phyloP scores from a whole-genome alignment of 2,113 vertebrate genomes.

The Dascyllus trimaculatus region DNA sequence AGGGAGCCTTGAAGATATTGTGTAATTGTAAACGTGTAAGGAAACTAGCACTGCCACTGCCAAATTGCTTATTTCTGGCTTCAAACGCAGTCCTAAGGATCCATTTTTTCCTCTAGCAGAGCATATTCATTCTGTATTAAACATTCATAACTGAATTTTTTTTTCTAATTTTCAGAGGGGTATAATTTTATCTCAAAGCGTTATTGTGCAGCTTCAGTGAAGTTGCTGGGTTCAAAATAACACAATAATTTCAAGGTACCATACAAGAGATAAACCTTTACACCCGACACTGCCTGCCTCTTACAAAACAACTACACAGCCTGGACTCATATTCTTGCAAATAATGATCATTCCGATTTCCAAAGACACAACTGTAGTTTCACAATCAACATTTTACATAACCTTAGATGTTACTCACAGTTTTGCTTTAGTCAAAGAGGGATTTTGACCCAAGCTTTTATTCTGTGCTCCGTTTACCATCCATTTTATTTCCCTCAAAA shows the following conservation, averaged over 20 bases:
- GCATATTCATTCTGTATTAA: slow-evolving; percentile 55
- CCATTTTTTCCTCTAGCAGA: slow-evolving; percentile 39
- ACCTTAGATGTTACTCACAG: background rate
- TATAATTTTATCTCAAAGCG: slow-evolving; percentile 58
- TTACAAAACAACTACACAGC: slow-evolving; percentile 30
- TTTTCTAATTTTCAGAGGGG: slow-evolving; percentile 44
- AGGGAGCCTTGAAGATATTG: slow-evolving; percentile 39
- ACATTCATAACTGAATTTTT: slow-evolving; percentile 43
- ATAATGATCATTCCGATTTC: slow-evolving; percentile 13
- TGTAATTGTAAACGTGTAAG: slow-evolving; percentile 35
- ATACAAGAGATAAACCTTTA: slow-evolving; percentile 32
- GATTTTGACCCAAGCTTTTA: slow-evolving; percentile 12
- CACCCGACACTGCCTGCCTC: slow-evolving; percentile 2
- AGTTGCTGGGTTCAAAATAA: slow-evolving; percentile 49
- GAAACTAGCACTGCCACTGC: slow-evolving; percentile 33
- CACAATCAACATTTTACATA: slow-evolving; percentile 21
- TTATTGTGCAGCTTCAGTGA: slow-evolving; percentile 40
- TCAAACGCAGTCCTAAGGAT: slow-evolving; percentile 34
- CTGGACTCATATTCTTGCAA: slow-evolving; percentile 19
- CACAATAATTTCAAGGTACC: slow-evolving; percentile 36
- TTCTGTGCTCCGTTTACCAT: background rate
- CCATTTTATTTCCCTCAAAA: slow-evolving; percentile 21
- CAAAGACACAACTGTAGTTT: slow-evolving; percentile 6
- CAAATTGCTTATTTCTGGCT: slow-evolving; percentile 52
- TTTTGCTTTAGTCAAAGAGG: slow-evolving; percentile 23